Evolutionary conservation across 2,113 vertebrate genomes (phyloP).

Genomic region (Aspiorhynchus laticeps): DNA sequence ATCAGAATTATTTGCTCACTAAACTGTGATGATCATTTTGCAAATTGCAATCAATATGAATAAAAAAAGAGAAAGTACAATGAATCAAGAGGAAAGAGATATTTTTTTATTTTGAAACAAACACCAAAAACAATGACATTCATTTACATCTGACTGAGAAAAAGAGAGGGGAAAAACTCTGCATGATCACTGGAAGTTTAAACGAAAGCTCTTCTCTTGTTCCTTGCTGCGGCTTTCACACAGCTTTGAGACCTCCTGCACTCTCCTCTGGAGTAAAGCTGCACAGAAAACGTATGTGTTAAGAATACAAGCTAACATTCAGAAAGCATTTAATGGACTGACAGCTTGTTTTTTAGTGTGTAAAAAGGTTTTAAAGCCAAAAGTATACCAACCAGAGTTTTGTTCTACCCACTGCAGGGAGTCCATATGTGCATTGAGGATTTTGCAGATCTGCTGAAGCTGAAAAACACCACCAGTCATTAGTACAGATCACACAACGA

Average conservation of each 20-base stretch:
- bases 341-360: background rate
- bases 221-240: constrained; percentile 93
- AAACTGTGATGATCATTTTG: background rate
- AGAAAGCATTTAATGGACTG: background rate
- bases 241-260: constrained; percentile 91
- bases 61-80: background rate
- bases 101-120: constrained; percentile 44
- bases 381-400: constrained; percentile 81
- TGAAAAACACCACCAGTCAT: constrained; percentile 53
- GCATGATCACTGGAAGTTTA: constrained; percentile 80
- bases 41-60: background rate
- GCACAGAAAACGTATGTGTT: background rate
- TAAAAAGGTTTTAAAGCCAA: background rate
- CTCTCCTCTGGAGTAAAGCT: constrained; percentile 88
- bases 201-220: constrained; percentile 89
- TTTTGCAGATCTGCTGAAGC: constrained; percentile 98
- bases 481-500: background rate
- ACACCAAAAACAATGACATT: constrained; percentile 35
- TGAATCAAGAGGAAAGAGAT: background rate
- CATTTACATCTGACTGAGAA: constrained; percentile 21
- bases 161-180: background rate
- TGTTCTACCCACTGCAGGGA: constrained; percentile 97
- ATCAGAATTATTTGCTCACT: background rate
- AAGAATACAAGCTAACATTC: background rate
- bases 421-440: constrained; percentile 97